Base-by-base conservation (phyloP, 2,113 vertebrate genomes). In the Struthio camelus region DNA sequence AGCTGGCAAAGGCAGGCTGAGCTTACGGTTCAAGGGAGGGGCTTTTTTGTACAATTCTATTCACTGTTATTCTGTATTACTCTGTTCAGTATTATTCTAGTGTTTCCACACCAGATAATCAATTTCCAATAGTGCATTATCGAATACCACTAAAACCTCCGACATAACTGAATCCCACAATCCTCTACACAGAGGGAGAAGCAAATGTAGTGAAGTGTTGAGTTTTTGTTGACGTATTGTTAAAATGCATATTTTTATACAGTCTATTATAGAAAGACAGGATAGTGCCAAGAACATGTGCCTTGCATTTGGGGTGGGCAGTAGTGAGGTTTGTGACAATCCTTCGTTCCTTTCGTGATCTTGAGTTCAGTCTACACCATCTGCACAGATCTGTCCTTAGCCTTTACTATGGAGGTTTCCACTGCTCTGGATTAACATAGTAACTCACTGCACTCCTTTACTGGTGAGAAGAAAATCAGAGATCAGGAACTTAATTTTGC, bases 211-310 rank as follows among this genome's bases (percentile, higher is more conserved):
- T 30, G 32, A 77, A 65, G 40, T 40, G 24, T 28, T 17, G 58
- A 14, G 14, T 40, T 91, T 51, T 65, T 80, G 27, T 51, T 36
- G 24, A 40, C 5, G 0, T n/a, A 25, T 14, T 80, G 7, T 85
- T 48, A 46, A 61, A 77, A 53, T 14, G 56, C 11, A 20, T 8
- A 1, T 72, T 92, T 77, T 67, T 78, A 30, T 50, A 61, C 24
- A 2, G 2, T 51, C 28, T 65, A 1, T 36, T 30, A 54, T 59
- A 85, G 50, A 38, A 85, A 67, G 53, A 22, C 2, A 14, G 14
- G 8, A 23, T 56, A 76, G 34, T 1, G 0, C 53, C 25, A 46
- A 36, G 46, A 42, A 10, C 11, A 8, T 48, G 10, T 1, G 1
- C n/a, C 30, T 42, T 67, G 28, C 5, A 3, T 12, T 69, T 34